These are phyloP conservation scores for Chloroclysta siterata DNA, from an alignment of 2,888 invertebrate genomes.

Conservation along the genomic window DNA sequence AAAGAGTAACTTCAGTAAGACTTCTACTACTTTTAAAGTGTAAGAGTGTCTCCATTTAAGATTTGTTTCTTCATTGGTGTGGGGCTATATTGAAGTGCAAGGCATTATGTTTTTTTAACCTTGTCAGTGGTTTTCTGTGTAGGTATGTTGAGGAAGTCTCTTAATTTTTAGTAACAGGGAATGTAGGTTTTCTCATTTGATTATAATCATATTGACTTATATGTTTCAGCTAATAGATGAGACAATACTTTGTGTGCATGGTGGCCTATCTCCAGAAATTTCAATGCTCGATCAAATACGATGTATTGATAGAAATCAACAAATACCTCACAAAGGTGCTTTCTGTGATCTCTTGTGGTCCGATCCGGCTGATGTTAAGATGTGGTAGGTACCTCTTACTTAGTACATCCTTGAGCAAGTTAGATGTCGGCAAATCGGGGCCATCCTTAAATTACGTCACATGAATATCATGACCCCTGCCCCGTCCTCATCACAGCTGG, in stretches of 20 bases:
- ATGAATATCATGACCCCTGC: too few species aligned
- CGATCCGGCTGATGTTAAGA: conserved; percentile 98
- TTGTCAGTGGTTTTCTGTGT: background rate
- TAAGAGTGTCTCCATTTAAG: too few species aligned
- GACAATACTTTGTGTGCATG: conserved; percentile 98
- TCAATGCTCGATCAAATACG: conserved; percentile 98
- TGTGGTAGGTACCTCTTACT: conserved; percentile 86
- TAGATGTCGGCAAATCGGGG: too few species aligned
- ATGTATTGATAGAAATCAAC: conserved; percentile 97
- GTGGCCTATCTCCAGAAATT: conserved; percentile 98
- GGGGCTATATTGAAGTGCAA: too few species aligned
- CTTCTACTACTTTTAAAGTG: too few species aligned
- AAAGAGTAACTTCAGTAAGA: too few species aligned
- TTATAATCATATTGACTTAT: background rate
- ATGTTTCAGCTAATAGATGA: conserved; percentile 95
- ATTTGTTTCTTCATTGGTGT: too few species aligned
- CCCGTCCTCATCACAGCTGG: too few species aligned
- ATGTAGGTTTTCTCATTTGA: too few species aligned
- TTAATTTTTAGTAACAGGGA: too few species aligned
- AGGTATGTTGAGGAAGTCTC: too few species aligned
- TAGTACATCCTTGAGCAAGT: background rate
- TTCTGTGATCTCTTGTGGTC: conserved; percentile 99
- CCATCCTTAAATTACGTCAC: too few species aligned
- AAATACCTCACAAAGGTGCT: conserved; percentile 99
- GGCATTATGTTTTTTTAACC: background rate